Percentiles rank a stretch among this genome's conserved stretches.
Evolutionary conservation across 2,113 vertebrate genomes (phyloP).

Genomic region (Salminus brasiliensis): DNA sequence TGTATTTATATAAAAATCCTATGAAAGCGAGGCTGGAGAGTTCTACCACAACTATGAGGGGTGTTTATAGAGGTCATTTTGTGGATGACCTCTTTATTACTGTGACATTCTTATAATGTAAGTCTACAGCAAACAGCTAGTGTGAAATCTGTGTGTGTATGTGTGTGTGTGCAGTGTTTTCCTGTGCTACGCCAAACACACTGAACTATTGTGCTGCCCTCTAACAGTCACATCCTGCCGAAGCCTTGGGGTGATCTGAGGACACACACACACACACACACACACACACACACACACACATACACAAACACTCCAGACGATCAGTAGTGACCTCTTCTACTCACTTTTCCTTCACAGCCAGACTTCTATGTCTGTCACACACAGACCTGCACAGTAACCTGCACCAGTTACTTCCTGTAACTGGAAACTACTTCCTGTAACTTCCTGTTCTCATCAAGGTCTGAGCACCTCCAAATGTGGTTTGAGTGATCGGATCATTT

Average conservation of each 20-base stretch:
- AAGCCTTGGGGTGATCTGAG: slow-evolving; percentile 59
- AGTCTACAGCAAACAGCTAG: background rate
- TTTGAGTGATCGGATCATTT: too few species aligned
- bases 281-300: slow-evolving; percentile 1
- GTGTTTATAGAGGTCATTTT: background rate
- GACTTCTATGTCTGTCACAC: too few species aligned
- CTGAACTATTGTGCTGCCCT: slow-evolving; percentile 49
- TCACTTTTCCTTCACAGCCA: too few species aligned
- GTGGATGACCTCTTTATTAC: background rate
- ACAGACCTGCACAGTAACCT: too few species aligned
- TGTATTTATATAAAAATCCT: background rate
- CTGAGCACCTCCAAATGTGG: too few species aligned
- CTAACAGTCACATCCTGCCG: slow-evolving; percentile 54
- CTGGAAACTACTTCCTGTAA: too few species aligned
- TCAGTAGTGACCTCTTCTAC: too few species aligned
- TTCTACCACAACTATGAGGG: background rate
- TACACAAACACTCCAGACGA: background rate
- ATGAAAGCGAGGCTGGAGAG: background rate
- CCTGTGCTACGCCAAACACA: slow-evolving; percentile 37
- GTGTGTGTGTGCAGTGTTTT: slow-evolving; percentile 31
- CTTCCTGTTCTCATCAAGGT: too few species aligned
- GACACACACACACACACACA: slow-evolving; percentile 28
- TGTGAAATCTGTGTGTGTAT: background rate
- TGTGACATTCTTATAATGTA: background rate
- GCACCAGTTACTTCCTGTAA: too few species aligned